Percentiles rank a stretch among this genome's conserved stretches.
These are phyloP conservation scores for Mactromeris polynyma DNA, from an alignment of 2,888 invertebrate genomes.

Conservation along the genomic window DNA sequence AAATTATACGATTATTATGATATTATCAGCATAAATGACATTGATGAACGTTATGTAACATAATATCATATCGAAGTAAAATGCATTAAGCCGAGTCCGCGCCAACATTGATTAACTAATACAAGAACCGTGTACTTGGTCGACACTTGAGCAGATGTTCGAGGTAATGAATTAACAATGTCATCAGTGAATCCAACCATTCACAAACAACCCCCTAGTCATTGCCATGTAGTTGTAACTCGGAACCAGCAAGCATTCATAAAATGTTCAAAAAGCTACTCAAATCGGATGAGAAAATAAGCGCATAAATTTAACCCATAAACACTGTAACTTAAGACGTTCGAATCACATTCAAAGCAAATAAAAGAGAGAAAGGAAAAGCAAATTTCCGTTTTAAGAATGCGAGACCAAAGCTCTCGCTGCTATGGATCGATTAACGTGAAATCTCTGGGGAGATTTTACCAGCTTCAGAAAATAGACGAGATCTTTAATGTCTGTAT, in stretches of 20 bases:
- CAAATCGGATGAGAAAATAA: background rate
- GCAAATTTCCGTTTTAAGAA: constrained; percentile 21
- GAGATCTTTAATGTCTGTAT: constrained; percentile 3
- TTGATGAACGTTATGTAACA: background rate
- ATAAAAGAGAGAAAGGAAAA: background rate
- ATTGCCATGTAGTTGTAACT: constrained; percentile 12
- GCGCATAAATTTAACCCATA: background rate
- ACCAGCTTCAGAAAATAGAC: background rate
- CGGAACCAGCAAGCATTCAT: constrained; percentile 6
- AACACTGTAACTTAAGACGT: constrained; percentile 25
- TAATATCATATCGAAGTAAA: background rate
- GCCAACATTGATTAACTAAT: background rate
- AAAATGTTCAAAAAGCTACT: constrained; percentile 9
- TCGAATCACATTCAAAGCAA: constrained; percentile 11
- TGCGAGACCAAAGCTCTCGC: background rate
- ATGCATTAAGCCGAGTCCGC: background rate
- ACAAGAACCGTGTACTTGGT: background rate
- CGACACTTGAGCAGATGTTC: constrained; percentile 9
- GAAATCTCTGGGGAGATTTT: background rate
- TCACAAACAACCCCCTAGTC: background rate
- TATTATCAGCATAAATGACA: background rate
- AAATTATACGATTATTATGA: background rate
- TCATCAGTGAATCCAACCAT: constrained; percentile 1
- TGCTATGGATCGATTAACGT: background rate
- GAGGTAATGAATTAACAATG: constrained; percentile 21